Conservation (phyloP, 2,888 invertebrate genomes). For the Athalia cordata region DNA sequence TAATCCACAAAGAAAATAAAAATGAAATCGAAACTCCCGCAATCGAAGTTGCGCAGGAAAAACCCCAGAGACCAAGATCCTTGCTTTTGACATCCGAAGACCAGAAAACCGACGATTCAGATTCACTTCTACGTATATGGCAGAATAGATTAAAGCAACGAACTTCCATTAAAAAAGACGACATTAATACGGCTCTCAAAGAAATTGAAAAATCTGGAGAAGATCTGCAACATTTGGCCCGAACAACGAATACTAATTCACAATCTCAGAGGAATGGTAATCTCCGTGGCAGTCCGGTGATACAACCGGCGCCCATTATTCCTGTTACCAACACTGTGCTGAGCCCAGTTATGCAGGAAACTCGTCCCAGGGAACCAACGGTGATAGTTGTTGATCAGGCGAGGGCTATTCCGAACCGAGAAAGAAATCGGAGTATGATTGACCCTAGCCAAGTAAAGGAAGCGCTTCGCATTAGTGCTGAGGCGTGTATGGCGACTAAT, state of each 20-base stretch:
- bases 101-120: constrained; percentile 75
- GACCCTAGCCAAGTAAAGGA: constrained; percentile 72
- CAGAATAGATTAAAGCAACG: constrained; percentile 80
- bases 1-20: constrained; percentile 49
- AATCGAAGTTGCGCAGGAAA: constrained; percentile 46
- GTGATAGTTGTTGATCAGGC: constrained; percentile 62
- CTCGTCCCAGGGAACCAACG: constrained; percentile 65
- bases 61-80: constrained; percentile 44
- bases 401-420: constrained; percentile 70
- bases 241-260: constrained; percentile 60
- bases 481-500: constrained; percentile 44
- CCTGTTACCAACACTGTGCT: constrained; percentile 71
- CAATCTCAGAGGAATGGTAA: constrained; percentile 46
- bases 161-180: constrained; percentile 63
- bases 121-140: constrained; percentile 78
- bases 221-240: constrained; percentile 73
- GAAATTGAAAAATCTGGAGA: constrained; percentile 71
- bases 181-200: constrained; percentile 69
- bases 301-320: constrained; percentile 65
- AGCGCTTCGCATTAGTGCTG: constrained; percentile 49
- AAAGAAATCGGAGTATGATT: constrained; percentile 72
- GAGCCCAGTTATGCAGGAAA: constrained; percentile 72
- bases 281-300: constrained; percentile 62
- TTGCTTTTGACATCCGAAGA: constrained; percentile 43
- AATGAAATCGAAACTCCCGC: constrained; percentile 25